Conservation (phyloP, 2,888 invertebrate genomes). For the Phyto melanocephala region DNA sequence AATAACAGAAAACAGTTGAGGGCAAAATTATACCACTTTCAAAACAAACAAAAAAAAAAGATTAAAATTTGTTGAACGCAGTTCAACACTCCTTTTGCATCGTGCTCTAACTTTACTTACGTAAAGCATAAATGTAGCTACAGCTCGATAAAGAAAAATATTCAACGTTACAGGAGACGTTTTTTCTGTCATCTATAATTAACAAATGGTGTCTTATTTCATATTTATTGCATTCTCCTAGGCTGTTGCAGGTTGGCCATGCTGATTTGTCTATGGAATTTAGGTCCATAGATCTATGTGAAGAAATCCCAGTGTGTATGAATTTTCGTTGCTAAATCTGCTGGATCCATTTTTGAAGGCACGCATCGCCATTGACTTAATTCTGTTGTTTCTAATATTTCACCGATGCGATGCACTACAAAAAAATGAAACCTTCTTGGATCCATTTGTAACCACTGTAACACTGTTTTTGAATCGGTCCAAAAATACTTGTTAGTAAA, state of each 20-base stretch:
- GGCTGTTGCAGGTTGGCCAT: slow-evolving; percentile 23
- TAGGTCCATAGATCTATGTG: slow-evolving; percentile 29
- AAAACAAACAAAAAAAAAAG: too few species aligned
- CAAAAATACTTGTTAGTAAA: background rate
- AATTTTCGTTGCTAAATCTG: slow-evolving; percentile 35
- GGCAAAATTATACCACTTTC: too few species aligned
- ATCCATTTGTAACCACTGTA: background rate
- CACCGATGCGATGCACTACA: too few species aligned
- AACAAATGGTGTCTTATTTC: slow-evolving; percentile 19
- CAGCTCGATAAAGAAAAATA: slow-evolving; percentile 28
- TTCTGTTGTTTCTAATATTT: too few species aligned
- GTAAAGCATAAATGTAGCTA: too few species aligned
- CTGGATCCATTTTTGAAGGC: slow-evolving; percentile 55
- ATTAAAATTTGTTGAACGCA: too few species aligned
- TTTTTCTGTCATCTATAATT: background rate
- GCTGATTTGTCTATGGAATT: background rate
- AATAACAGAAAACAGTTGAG: too few species aligned
- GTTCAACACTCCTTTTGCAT: too few species aligned
- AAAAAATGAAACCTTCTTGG: background rate
- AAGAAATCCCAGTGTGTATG: background rate
- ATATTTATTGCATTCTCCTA: background rate
- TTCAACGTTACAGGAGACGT: background rate
- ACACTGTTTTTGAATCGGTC: background rate
- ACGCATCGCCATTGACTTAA: too few species aligned
- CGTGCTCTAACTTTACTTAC: slow-evolving; percentile 15